Evolutionary conservation across 2,888 invertebrate species (phyloP), one percentile per base, ranked within the genome.

Genomic region (Chesias legatella): DNA sequence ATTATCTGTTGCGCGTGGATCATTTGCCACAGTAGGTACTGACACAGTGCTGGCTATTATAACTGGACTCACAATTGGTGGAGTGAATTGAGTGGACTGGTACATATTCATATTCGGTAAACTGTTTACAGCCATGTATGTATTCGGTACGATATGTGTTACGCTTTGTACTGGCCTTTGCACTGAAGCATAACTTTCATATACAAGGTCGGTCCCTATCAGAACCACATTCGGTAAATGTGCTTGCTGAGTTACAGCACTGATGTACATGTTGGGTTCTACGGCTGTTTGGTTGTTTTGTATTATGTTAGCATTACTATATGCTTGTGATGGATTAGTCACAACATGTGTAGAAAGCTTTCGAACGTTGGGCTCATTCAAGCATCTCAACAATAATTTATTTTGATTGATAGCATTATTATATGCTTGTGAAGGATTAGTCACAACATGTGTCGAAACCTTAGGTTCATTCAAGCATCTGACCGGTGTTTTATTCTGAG

Each of bases 221-320:
- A 79, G 39, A 7, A 79, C 63, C 5, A 82, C 59, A 51, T 79
- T 81, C 20, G 67, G 67, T 28, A 69, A 33, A 1, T 58, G 40
- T 3, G 67, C 55, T 44, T 53, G 61, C 36, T 59, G 64, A 3
- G 71, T 61, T 9, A 68, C 42, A 4, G 67, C 21, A 10, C 63
- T 48, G 1, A 67, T 44, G 23, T 61, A 60, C 7, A 67, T 40
- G 34, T 60, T 74, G 6, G 58, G 47, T 24, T 64, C 51, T 30
- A 59, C 50, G 1, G 21, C 23, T 23, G 37, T 21, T 25, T 42
- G 48, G 33, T 9, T 20, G 10, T 25, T 38, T 3, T 21, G 20
- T 20, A 44, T 27, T 22, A 26, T 10, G 38, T 33, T 29, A 7
- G 20, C n/a, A n/a, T n/a, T n/a, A n/a, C n/a, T n/a, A n/a, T n/a